A percentile compares a stretch with the other conserved stretches of the same genome.
These are phyloP conservation scores for Halcyon malimbica DNA, from an alignment of 2,113 vertebrate species.

Conservation along the genomic window DNA sequence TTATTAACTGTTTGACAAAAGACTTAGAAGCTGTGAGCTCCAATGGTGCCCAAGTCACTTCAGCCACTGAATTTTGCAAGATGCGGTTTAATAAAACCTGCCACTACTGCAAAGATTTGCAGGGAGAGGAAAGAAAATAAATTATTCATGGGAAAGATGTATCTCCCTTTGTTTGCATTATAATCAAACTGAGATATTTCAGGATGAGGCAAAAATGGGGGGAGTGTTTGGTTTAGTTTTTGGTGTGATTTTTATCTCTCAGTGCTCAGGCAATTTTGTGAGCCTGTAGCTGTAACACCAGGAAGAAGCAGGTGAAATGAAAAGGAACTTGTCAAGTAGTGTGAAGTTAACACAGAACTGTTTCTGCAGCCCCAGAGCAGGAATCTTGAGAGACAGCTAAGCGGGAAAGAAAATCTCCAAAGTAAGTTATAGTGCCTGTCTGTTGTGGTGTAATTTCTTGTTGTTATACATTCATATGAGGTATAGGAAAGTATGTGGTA, in stretches of 20 bases:
- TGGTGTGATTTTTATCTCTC: not conserved
- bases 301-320: slow-evolving; percentile 3
- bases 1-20: not conserved
- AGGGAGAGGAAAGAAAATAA: not conserved
- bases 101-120: not conserved
- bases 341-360: not conserved
- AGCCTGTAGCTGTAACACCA: not conserved
- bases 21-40: not conserved
- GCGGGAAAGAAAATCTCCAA: not conserved
- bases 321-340: not conserved
- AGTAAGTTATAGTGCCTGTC: not conserved
- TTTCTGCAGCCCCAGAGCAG: not conserved
- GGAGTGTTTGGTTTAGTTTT: not conserved
- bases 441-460: not conserved
- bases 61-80: not conserved
- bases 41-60: not conserved
- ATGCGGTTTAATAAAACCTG: not conserved
- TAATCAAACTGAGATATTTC: not conserved
- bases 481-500: not conserved
- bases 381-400: not conserved
- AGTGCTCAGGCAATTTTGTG: not conserved
- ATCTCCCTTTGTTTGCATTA: not conserved
- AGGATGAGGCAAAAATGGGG: not conserved
- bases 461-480: not conserved
- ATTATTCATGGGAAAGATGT: not conserved